Percentiles rank a stretch among this genome's conserved stretches.
Conservation (phyloP, 2,797 vertebrate genomes). For the Sylvilagus floridanus region DNA sequence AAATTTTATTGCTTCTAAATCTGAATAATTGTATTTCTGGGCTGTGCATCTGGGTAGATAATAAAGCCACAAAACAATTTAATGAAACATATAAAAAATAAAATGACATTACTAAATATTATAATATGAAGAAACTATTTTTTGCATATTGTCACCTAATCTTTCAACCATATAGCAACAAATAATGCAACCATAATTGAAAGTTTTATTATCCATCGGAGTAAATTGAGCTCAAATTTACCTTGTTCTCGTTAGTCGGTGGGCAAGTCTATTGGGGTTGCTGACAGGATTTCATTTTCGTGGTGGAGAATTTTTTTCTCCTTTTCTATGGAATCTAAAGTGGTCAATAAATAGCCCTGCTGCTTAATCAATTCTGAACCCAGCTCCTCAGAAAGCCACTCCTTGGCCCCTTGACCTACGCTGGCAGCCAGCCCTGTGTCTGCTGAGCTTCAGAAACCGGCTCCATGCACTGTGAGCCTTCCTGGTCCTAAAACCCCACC, state of each 20-base stretch:
- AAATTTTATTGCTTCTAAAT: slow-evolving; percentile 92
- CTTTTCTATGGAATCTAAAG: slow-evolving; percentile 84
- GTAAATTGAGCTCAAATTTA: slow-evolving; percentile 90
- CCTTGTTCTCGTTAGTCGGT: slow-evolving; percentile 88
- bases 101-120: slow-evolving; percentile 92
- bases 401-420: slow-evolving; percentile 40
- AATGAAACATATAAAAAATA: slow-evolving; percentile 92
- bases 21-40: slow-evolving; percentile 92
- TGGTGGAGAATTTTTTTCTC: slow-evolving; percentile 76
- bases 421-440: slow-evolving; percentile 55
- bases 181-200: slow-evolving; percentile 90
- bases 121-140: slow-evolving; percentile 91
- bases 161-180: slow-evolving; percentile 90
- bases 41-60: slow-evolving; percentile 91
- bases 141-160: slow-evolving; percentile 91
- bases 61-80: slow-evolving; percentile 92
- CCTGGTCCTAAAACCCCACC: slow-evolving; percentile 46
- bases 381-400: slow-evolving; percentile 74
- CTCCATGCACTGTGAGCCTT: not conserved
- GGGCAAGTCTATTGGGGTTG: slow-evolving; percentile 86
- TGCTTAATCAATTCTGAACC: slow-evolving; percentile 77
- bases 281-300: slow-evolving; percentile 83
- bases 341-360: slow-evolving; percentile 83
- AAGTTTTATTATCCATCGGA: slow-evolving; percentile 90
- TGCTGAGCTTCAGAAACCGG: slow-evolving; percentile 63